Evolutionary conservation across 2,113 vertebrate species (phyloP), one percentile per base, ranked within the genome.

Genomic region (Ptilorrhoa leucosticta): DNA sequence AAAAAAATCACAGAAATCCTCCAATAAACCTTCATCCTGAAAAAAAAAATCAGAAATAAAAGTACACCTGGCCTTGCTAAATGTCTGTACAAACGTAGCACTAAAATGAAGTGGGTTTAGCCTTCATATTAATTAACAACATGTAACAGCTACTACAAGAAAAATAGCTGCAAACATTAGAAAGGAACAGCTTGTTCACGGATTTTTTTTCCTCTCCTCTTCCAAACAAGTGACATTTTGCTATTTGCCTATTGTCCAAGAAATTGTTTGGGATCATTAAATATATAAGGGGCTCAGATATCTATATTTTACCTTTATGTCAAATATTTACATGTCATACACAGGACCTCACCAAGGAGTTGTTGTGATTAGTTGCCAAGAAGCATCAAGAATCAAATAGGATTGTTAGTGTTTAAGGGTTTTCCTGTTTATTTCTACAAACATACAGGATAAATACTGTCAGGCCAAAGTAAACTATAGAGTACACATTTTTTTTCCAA

Each of bases 391-490:
- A 97, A 96, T 97, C 97, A 98, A 98, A 98, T 93, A 93, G 83
- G 97, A 97, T 94, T 98, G 98, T 98, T 98, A 98, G 92, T 97
- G 94, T 98, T 99, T 93, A 94, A 98, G 95, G 95, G 91, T 96
- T 98, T 98, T 98, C 98, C 96, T 98, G 97, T 98, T 98, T 98
- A 98, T 98, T 98, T 98, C 98, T 98, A 91, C 91, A 98, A 98
- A 98, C 96, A 96, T 20, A 66, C 63, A 96, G 96, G 88, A 97
- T 98, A 98, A 98, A 98, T 97, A 98, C 93, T 98, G 98, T 98
- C 98, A 98, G 82, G 77, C 96, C 96, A 98, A 98, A 98, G 97
- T 98, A 98, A 99, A 98, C 96, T 95, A 77, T 18, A 35, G 64
- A 95, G 76, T 94, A 94, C 92, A 95, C 93, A 91, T 97, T 97